A percentile compares a stretch with the other conserved stretches of the same genome.
Conservation (phyloP, 2,797 vertebrate genomes). For the Clarias pachynema region DNA sequence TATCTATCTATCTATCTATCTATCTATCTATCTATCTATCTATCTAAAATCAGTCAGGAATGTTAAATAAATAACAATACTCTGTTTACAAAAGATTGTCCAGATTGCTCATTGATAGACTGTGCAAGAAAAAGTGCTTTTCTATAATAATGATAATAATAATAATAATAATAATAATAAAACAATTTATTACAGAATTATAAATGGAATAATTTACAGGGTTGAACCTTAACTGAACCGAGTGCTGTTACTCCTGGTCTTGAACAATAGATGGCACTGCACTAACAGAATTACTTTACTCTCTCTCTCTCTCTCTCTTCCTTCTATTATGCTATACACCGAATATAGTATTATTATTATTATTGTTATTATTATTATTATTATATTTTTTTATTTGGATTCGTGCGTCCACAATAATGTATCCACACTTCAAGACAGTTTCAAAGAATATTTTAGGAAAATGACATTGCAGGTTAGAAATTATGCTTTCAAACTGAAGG, state of each 20-base stretch:
- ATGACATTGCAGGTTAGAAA: not conserved
- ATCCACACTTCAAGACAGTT: not conserved
- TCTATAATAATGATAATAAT: too few relatives aligned
- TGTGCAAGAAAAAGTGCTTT: not conserved
- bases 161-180: not conserved
- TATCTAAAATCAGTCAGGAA: not conserved
- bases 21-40: not conserved
- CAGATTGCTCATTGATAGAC: not conserved
- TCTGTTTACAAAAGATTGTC: not conserved
- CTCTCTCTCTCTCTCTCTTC: not conserved
- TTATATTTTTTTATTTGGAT: not conserved
- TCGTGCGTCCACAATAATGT: not conserved
- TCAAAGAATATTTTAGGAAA: not conserved
- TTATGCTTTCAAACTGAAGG: too few relatives aligned
- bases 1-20: too few relatives aligned
- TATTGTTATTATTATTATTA: not conserved
- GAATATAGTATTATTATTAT: not conserved
- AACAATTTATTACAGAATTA: not conserved
- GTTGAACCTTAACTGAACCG: not conserved
- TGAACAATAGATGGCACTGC: constrained; percentile 80
- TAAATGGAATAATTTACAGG: not conserved
- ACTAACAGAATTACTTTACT: constrained; percentile 62
- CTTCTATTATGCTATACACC: not conserved
- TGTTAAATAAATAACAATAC: not conserved
- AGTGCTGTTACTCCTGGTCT: constrained; percentile 51